Evolutionary conservation across 2,888 invertebrate species (phyloP), one percentile per base, ranked within the genome.

Genomic region (Carterocephalus palaemon): DNA sequence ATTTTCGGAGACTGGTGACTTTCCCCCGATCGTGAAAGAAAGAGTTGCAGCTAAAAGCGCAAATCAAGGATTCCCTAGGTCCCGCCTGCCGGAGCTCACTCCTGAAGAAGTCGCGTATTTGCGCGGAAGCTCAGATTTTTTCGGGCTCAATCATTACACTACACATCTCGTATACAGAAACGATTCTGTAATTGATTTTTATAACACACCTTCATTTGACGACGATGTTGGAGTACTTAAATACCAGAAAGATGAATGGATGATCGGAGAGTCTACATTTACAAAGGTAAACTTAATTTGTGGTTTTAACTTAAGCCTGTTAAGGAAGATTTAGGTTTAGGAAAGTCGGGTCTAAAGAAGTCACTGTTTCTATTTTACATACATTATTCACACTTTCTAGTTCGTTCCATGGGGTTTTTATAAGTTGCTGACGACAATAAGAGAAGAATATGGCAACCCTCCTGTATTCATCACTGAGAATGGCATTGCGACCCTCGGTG

Each of bases 71-170:
- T 77, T 72, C 37, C 48, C 58, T 0, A 52, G 67, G 15, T 88
- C 88, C 0, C 63, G 87, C 9, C 60, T 89, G 7, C 87, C 87
- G 1, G 63, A 62, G 28, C 19, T 32, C 6, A 10, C 32, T 0
- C 48, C 59, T 6, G 71, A 77, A 42, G 84, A 88, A 70, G 52
- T 70, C 7, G 58, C 62, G 1, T 64, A 65, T 28, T 51, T 76
- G 2, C 64, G 57, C 37, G 77, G 75, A 16, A 58, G 66, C 5
- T 58, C 69, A 0, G 77, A 77, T 46, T 69, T 68, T 51, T 64
- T 70, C 7, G 70, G 92, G 2, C 64, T 93, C 2, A 93, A 93
- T 59, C 88, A 90, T 49, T 94, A 93, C 63, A 88, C 89, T 1
- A 70, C 88, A 1, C 65, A 2, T 0, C 13, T 53, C 0, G 54